Percentiles rank a stretch among this genome's conserved stretches.
These are phyloP conservation scores for Eupithecia centaureata DNA, from an alignment of 2,888 invertebrate genomes.

Conservation along the genomic window DNA sequence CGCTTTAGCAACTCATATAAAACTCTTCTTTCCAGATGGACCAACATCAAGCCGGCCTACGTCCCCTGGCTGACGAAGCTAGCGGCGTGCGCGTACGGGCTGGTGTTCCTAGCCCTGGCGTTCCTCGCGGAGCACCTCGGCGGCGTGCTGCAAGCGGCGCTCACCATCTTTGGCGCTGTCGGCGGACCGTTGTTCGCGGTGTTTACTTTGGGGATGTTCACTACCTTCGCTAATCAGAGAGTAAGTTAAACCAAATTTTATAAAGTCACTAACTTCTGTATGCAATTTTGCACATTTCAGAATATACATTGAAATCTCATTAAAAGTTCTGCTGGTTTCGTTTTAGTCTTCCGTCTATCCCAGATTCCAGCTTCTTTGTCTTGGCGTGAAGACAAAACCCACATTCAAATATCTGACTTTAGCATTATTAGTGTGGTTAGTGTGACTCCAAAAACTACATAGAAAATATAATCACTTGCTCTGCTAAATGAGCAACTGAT, in stretches of 20 bases:
- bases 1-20: neutral
- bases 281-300: neutral
- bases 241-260: slow-evolving; percentile 62
- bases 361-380: neutral
- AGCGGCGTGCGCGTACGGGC: slow-evolving; percentile 89
- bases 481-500: slow-evolving; percentile 2
- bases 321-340: too few relatives aligned
- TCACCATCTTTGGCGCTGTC: slow-evolving; percentile 94
- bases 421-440: too few relatives aligned
- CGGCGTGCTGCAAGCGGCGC: slow-evolving; percentile 93
- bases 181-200: slow-evolving; percentile 94
- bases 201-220: slow-evolving; percentile 94
- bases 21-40: slow-evolving; percentile 59
- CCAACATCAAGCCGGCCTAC: slow-evolving; percentile 58
- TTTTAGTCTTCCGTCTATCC: too few relatives aligned
- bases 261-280: neutral
- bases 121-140: slow-evolving; percentile 92
- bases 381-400: neutral
- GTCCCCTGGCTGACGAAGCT: slow-evolving; percentile 85
- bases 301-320: too few relatives aligned
- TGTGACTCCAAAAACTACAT: too few relatives aligned
- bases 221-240: slow-evolving; percentile 88
- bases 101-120: slow-evolving; percentile 90
- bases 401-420: too few relatives aligned
- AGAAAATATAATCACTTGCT: too few relatives aligned